These are phyloP conservation scores for Penaeus monodon DNA, from an alignment of 2,888 invertebrate genomes.

Conservation along the genomic window DNA sequence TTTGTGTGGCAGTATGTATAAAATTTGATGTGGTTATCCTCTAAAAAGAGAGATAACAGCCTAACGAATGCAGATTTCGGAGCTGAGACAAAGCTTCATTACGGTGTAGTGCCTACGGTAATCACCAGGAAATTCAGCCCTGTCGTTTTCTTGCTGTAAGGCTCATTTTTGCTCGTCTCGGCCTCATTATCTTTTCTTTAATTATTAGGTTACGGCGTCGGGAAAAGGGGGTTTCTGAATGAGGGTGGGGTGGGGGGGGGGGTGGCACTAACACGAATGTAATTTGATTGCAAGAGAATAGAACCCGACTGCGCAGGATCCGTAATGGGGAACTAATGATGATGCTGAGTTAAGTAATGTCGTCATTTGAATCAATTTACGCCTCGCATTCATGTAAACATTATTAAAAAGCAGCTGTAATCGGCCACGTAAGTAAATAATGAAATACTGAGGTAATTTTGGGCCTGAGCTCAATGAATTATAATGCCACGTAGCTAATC, in stretches of 20 bases:
- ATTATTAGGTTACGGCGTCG: constrained; percentile 19
- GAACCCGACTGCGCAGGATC: neutral
- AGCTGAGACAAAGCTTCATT: too few species aligned
- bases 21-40: too few species aligned
- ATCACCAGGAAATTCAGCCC: too few species aligned
- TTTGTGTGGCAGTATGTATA: too few species aligned
- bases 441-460: constrained; percentile 3
- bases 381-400: neutral
- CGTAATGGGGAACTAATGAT: neutral
- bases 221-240: too few species aligned
- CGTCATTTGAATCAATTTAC: neutral
- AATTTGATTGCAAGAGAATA: neutral
- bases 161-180: neutral
- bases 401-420: too few species aligned
- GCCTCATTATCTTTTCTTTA: constrained; percentile 18
- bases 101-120: too few species aligned
- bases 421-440: constrained; percentile 4
- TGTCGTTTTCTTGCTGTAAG: neutral
- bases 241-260: neutral
- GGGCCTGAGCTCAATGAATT: neutral
- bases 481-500: constrained; percentile 5
- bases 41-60: too few species aligned
- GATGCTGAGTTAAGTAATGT: neutral
- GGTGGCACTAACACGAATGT: neutral
- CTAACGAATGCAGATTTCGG: too few species aligned